Conservation (phyloP, 1,140 invertebrate genomes). For the Popillia japonica region DNA sequence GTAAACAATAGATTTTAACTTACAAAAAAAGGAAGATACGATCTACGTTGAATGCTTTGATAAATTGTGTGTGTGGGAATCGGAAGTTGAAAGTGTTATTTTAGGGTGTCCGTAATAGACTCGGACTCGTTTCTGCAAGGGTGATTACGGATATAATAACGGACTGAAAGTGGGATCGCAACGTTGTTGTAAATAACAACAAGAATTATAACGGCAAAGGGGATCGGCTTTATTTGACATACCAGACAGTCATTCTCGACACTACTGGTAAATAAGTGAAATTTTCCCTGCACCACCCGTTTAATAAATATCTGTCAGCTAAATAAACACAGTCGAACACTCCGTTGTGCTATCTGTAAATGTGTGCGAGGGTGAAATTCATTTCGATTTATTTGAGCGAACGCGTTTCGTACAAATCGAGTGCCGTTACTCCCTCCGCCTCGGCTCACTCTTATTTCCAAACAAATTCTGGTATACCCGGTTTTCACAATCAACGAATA, state of each 20-base stretch:
- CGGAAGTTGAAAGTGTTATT: slow-evolving; percentile 25
- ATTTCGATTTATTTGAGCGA: slow-evolving; percentile 40
- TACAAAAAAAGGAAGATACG: too few relatives aligned
- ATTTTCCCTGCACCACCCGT: slow-evolving; percentile 46
- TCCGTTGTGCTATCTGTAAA: neutral
- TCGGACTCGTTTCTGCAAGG: slow-evolving; percentile 17
- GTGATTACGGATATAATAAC: slow-evolving; percentile 17
- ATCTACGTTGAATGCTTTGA: neutral
- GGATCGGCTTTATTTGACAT: slow-evolving; percentile 48
- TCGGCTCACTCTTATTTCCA: neutral
- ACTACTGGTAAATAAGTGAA: slow-evolving; percentile 50
- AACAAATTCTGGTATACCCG: neutral
- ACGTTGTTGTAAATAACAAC: slow-evolving; percentile 36
- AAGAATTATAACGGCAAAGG: slow-evolving; percentile 36
- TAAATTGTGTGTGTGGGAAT: slow-evolving; percentile 19
- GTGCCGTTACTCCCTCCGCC: neutral
- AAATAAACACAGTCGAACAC: slow-evolving; percentile 41
- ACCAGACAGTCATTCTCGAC: slow-evolving; percentile 45
- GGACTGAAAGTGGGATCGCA: neutral
- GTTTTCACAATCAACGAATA: neutral
- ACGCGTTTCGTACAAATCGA: slow-evolving; percentile 37
- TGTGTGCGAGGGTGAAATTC: slow-evolving; percentile 38
- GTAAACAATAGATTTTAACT: too few relatives aligned
- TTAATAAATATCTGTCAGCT: slow-evolving; percentile 50
- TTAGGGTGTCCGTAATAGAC: slow-evolving; percentile 20